Conservation (phyloP, 2,888 invertebrate genomes). For the Aricia artaxerxes region DNA sequence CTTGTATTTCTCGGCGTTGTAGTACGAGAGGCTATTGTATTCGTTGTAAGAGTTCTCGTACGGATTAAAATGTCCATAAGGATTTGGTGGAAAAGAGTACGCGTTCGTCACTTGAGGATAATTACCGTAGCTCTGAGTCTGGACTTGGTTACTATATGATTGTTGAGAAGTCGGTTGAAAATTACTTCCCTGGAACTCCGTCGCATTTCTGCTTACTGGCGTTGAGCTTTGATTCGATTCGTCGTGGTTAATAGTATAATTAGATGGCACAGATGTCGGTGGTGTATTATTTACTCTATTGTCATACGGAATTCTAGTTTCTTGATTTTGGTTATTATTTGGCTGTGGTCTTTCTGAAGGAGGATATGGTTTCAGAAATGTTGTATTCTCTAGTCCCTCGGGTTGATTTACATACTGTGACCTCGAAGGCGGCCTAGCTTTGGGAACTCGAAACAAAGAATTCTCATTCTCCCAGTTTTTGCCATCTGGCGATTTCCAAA, state of each 20-base stretch:
- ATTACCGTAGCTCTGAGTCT: constrained; percentile 72
- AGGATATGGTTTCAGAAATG: constrained; percentile 83
- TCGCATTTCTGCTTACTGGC: constrained; percentile 54
- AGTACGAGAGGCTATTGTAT: constrained; percentile 76
- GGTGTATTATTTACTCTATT: constrained; percentile 55
- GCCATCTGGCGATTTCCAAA: constrained; percentile 75
- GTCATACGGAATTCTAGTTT: constrained; percentile 71
- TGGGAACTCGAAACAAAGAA: constrained; percentile 83
- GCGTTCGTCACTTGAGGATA: constrained; percentile 73
- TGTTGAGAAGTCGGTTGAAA: constrained; percentile 69
- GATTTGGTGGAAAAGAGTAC: constrained; percentile 69
- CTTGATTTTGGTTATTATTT: constrained; percentile 60
- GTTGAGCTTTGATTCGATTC: constrained; percentile 57
- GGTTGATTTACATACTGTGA: constrained; percentile 74
- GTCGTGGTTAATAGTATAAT: constrained; percentile 72
- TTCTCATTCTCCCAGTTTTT: constrained; percentile 77
- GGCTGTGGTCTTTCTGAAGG: constrained; percentile 74
- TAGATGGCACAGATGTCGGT: constrained; percentile 60
- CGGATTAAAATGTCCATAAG: constrained; percentile 76
- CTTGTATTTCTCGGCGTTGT: constrained; percentile 78
- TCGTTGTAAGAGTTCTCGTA: constrained; percentile 77
- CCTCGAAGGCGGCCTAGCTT: constrained; percentile 83
- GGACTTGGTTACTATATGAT: constrained; percentile 63
- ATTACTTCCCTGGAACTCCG: constrained; percentile 67
- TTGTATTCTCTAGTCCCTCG: constrained; percentile 73